phyloP scores from a whole-genome alignment of 2,113 vertebrate genomes.

The Oreotrochilus melanogaster region DNA sequence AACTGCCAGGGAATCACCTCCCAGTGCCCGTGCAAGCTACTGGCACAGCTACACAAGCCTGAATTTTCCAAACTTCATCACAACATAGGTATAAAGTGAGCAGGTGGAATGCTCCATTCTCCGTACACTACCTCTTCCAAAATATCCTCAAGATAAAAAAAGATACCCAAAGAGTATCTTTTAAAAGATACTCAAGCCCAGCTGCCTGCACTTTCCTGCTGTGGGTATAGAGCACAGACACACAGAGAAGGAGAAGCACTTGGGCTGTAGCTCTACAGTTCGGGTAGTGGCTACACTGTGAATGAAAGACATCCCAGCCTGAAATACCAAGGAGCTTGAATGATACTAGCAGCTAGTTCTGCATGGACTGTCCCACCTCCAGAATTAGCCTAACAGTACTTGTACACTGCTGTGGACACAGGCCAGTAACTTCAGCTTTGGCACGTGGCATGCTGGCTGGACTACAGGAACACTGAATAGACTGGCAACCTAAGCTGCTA shows the following conservation, averaged over 20 bases:
- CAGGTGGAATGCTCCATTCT: background rate
- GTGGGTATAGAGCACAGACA: background rate
- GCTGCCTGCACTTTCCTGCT: background rate
- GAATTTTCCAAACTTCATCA: background rate
- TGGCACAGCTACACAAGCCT: background rate
- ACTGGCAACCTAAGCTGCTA: background rate
- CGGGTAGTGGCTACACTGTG: background rate
- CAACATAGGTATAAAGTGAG: background rate
- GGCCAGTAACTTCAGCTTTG: background rate
- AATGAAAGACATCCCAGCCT: background rate
- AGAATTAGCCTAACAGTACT: background rate
- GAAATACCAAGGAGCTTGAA: background rate
- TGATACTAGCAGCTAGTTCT: background rate
- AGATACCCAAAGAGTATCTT: too few relatives aligned
- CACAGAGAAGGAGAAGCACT: background rate
- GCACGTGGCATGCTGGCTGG: background rate
- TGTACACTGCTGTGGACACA: too few relatives aligned
- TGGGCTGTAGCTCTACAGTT: background rate
- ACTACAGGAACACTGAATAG: rapidly evolving
- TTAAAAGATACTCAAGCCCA: background rate
- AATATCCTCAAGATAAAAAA: too few relatives aligned
- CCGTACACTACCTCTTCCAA: background rate
- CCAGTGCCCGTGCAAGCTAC: background rate
- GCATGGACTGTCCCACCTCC: background rate
- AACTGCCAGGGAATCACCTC: background rate